phyloP scores from a whole-genome alignment of 1,140 invertebrate genomes.

The Wasmannia auropunctata region DNA sequence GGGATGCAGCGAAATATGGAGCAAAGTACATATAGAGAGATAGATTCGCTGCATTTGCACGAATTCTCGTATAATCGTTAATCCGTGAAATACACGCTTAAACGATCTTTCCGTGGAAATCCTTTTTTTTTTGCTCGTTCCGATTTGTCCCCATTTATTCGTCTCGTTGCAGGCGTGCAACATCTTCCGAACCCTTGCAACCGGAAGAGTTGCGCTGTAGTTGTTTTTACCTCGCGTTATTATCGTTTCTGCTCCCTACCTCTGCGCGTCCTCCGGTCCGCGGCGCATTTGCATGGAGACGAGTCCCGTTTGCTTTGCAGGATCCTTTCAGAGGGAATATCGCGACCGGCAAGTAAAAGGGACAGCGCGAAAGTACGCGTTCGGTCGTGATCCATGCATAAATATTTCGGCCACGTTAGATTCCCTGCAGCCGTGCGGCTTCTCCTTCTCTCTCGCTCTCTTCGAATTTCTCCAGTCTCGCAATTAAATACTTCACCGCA shows the following conservation, averaged over 20 bases:
- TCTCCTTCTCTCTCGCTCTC: too few relatives aligned
- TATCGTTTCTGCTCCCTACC: constrained; percentile 44
- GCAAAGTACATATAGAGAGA: background rate
- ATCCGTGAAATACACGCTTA: constrained; percentile 35
- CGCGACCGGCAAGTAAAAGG: constrained; percentile 1
- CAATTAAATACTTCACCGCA: background rate
- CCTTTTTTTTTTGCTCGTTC: constrained; percentile 31
- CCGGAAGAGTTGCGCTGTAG: background rate
- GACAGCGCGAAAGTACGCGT: constrained; percentile 13
- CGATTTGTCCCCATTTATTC: constrained; percentile 57
- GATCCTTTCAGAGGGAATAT: constrained; percentile 11
- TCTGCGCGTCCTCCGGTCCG: background rate
- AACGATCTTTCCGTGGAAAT: background rate
- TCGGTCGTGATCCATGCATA: constrained; percentile 29
- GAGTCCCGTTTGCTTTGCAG: constrained; percentile 50
- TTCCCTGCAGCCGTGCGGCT: background rate
- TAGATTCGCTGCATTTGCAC: background rate
- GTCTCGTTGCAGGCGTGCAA: background rate
- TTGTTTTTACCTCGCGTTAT: constrained; percentile 48
- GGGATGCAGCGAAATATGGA: background rate
- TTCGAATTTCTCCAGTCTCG: background rate
- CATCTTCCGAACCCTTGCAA: constrained; percentile 3
- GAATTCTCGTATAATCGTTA: constrained; percentile 22
- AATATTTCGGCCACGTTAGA: background rate
- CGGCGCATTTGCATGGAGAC: constrained; percentile 64